Evolutionary conservation across 2,888 invertebrate genomes (phyloP).

Genomic region (Exocentrus adspersus): DNA sequence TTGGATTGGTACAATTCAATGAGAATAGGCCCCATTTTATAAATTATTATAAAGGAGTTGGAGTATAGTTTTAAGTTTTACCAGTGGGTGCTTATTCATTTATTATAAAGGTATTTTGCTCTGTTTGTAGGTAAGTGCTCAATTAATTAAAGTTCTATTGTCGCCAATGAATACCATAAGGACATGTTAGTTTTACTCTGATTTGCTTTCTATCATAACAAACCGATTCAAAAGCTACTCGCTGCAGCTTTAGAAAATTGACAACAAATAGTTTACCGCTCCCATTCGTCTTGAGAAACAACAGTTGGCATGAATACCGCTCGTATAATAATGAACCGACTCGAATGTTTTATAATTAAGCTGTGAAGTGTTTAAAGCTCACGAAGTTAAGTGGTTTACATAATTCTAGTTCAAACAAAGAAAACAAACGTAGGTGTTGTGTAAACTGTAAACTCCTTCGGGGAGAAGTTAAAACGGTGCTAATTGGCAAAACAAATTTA

Average conservation of each 20-base stretch:
- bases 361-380: slow-evolving; percentile 4
- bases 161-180: background rate
- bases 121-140: background rate
- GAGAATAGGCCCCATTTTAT: too few relatives aligned
- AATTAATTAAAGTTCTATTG: background rate
- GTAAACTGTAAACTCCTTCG: background rate
- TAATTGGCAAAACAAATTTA: background rate
- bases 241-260: background rate
- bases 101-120: too few relatives aligned
- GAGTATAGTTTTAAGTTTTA: too few relatives aligned
- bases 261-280: background rate
- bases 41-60: too few relatives aligned
- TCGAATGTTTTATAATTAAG: slow-evolving; percentile 1
- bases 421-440: background rate
- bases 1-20: too few relatives aligned
- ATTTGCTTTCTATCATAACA: background rate
- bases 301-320: slow-evolving; percentile 6
- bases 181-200: background rate
- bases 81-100: too few relatives aligned
- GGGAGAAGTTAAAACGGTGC: background rate
- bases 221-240: background rate
- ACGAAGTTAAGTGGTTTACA: slow-evolving; percentile 7
- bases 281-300: background rate
- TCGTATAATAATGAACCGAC: background rate
- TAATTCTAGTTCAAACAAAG: background rate